Conservation (phyloP, 64 coral and sea anemone species). For the Anthopleura sola region DNA sequence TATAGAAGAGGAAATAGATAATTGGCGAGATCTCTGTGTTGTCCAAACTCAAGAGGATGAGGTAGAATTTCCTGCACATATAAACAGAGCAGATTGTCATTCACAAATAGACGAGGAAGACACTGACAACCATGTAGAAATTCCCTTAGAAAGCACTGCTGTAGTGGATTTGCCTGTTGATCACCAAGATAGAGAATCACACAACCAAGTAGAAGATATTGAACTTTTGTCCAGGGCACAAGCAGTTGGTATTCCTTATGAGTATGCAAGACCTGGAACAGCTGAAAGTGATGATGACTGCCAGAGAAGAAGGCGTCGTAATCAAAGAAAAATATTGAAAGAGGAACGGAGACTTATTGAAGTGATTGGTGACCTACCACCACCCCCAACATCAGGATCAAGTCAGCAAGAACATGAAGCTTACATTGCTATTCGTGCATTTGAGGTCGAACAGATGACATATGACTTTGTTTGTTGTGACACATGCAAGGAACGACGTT, state of each 20-base stretch:
- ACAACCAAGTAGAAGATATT: background rate
- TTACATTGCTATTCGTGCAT: constrained; percentile 35
- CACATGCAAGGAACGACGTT: constrained; percentile 24
- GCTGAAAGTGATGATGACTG: background rate
- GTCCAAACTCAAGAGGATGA: background rate
- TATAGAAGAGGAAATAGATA: background rate
- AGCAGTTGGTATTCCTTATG: background rate
- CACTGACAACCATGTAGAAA: background rate
- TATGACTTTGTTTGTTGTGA: background rate
- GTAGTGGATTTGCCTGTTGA: too few species aligned
- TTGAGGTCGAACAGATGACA: constrained; percentile 36
- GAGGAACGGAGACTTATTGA: constrained; percentile 15
- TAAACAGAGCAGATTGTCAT: background rate
- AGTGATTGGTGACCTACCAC: constrained; percentile 31
- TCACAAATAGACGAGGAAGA: background rate
- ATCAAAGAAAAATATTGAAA: background rate
- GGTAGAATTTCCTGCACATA: background rate
- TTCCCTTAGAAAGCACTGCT: too few species aligned
- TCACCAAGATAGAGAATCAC: too few species aligned
- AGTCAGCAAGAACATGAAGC: constrained; percentile 19
- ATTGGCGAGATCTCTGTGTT: background rate
- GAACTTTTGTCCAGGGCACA: background rate
- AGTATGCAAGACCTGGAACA: background rate
- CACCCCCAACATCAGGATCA: constrained; percentile 29
- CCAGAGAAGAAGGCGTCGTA: background rate